phyloP scores from a whole-genome alignment of 2,113 vertebrate genomes.

The Heliornis fulica region DNA sequence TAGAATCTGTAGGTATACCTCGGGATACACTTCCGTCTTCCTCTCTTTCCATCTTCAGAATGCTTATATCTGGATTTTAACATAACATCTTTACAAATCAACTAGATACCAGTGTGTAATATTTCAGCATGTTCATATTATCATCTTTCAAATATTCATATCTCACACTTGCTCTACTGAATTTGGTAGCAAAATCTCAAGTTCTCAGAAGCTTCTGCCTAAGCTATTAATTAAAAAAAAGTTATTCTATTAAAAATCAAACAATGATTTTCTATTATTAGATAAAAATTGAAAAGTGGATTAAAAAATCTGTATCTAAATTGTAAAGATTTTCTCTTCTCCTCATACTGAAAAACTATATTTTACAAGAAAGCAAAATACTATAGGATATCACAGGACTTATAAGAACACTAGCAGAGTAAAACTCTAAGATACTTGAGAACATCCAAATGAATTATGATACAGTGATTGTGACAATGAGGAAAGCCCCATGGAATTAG shows the following conservation, averaged over 20 bases:
- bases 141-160: not conserved
- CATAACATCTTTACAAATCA: not conserved
- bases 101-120: not conserved
- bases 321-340: not conserved
- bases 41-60: not conserved
- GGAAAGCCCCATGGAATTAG: not conserved
- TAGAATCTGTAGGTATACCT: not conserved
- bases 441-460: not conserved
- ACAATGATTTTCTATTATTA: not conserved
- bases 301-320: not conserved
- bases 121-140: not conserved
- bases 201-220: not conserved
- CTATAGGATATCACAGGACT: not conserved
- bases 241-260: not conserved
- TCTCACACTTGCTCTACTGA: not conserved
- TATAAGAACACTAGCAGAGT: not conserved
- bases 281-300: not conserved
- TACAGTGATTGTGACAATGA: not conserved
- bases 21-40: not conserved
- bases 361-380: not conserved
- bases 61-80: not conserved
- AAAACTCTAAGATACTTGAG: not conserved
- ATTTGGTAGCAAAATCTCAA: not conserved
- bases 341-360: not conserved
- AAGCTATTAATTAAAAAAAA: not conserved